Base-by-base conservation (phyloP, 1,140 invertebrate genomes). In the Rhopalosiphum padi region DNA sequence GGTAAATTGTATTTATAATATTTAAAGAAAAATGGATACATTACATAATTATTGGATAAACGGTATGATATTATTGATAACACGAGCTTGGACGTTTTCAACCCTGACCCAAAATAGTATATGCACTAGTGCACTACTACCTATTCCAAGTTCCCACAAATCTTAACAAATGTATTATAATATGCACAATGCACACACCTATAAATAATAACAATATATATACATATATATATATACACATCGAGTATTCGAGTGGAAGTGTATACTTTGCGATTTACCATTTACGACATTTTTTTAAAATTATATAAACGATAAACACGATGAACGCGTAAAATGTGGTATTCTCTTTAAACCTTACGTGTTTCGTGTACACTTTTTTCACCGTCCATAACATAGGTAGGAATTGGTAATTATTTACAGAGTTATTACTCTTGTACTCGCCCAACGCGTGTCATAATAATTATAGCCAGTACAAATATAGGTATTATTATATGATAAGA, bases 61-160 rank as follows among this genome's bases (percentile, higher is more conserved):
- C 25, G 41, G 0, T 25, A 41, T 51, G 41, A 83, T 41, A 83
- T 23, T 83, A 23, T 37, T 22, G 35, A 37, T 35, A 37, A 83
- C 22, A 8, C 22, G 37, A 6, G 35, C 82, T 86, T 41, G 25
- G 46, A 22, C 18, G 21, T 88, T 88, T 35, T n/a, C 87, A 88
- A 53, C 87, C 87, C 87, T 88, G 87, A 88, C 87, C 48, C 48
- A 35, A 48, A 88, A 88, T 21, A 41, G 11, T 41, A 41, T 86
- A 35, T 11, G 46, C 23, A 46, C 23, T 46, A 46, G 0, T 7
- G 41, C 41, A 41, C 41, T 46, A 46, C 9, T 51, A 51, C 11
- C 48, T 41, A 86, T 41, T 43, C 25, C 15, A 30, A 43, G 11
- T n/a, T 41, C 5, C 23, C 35, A 23, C 37, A 41, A 23, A 83